Conservation (phyloP, 2,113 vertebrate genomes). For the Lutjanus erythropterus region DNA sequence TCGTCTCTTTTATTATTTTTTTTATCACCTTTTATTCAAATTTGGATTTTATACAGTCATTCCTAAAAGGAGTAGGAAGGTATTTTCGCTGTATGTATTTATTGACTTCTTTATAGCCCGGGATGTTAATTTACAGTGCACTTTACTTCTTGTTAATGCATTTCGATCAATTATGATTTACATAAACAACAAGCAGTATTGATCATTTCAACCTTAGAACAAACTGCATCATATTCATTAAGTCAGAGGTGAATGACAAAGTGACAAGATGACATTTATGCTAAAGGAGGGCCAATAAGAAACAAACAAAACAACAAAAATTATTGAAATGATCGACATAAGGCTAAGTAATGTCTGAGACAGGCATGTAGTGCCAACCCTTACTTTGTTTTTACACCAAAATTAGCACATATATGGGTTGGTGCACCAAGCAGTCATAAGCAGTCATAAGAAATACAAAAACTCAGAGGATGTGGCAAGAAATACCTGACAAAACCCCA, state of each 20-base stretch:
- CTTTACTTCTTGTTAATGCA: too few species aligned
- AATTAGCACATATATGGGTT: too few species aligned
- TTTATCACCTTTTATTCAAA: not conserved
- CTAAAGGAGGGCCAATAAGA: not conserved
- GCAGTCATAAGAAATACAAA: too few species aligned
- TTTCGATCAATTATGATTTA: conserved; percentile 4
- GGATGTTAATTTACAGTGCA: not conserved
- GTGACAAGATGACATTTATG: conserved; percentile 5
- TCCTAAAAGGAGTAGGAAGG: too few species aligned
- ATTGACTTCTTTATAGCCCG: not conserved
- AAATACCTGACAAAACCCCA: too few species aligned
- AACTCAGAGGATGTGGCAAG: too few species aligned
- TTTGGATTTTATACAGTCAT: not conserved
- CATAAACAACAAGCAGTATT: not conserved
- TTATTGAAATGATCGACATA: not conserved
- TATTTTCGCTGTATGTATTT: too few species aligned
- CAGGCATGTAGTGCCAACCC: too few species aligned
- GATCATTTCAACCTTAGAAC: conserved; percentile 14
- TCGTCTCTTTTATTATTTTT: not conserved
- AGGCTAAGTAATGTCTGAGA: not conserved
- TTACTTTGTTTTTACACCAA: too few species aligned
- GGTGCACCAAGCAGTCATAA: too few species aligned
- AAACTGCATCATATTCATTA: conserved; percentile 13
- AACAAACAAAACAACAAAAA: not conserved
- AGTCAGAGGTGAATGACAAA: conserved; percentile 1